Conservation (phyloP, 2,113 vertebrate species). For the Nettapus auritus region DNA sequence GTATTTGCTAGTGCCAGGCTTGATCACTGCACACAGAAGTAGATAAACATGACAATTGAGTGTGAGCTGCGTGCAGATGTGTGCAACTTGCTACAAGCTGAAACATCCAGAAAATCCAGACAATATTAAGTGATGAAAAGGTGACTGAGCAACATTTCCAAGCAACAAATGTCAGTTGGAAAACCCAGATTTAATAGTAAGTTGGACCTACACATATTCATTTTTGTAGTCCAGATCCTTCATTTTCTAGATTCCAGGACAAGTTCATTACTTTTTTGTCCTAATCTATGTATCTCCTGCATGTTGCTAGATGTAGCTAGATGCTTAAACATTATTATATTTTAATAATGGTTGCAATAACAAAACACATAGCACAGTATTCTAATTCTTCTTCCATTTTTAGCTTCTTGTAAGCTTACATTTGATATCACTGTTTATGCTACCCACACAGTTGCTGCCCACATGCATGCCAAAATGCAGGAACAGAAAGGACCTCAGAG, state of each 20-base stretch:
- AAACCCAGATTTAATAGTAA: neutral
- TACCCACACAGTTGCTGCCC: neutral
- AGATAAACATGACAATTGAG: no score
- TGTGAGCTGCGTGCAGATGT: accelerated
- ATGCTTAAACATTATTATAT: neutral
- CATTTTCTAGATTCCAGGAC: neutral
- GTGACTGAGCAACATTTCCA: neutral
- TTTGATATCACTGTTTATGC: neutral
- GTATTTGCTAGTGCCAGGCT: neutral
- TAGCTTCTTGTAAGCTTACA: neutral
- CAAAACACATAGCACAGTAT: neutral
- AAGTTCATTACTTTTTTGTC: neutral
- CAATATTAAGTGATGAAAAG: neutral
- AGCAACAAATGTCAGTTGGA: neutral
- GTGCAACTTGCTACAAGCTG: neutral
- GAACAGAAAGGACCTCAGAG: neutral
- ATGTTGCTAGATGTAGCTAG: neutral
- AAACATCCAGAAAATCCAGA: neutral
- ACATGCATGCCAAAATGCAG: neutral
- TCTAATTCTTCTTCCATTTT: neutral
- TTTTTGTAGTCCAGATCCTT: neutral
- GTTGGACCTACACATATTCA: neutral
- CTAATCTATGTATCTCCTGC: neutral
- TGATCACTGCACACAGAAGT: neutral
- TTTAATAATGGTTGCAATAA: neutral